Evolutionary conservation across 1,140 invertebrate genomes (phyloP).

Genomic region (Sinonovacula constricta): DNA sequence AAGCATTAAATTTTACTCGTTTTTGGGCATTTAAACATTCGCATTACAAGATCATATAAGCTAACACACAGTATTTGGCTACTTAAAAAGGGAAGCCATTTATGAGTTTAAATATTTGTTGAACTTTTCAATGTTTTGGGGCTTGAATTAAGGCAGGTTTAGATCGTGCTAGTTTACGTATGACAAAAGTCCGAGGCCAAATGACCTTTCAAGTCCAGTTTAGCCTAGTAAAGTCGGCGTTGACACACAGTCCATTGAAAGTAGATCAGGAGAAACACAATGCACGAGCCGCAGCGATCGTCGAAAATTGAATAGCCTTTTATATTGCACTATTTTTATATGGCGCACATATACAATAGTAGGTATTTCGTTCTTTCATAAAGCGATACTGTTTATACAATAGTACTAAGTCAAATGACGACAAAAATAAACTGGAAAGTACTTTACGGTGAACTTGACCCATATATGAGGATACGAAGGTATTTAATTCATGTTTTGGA

Average conservation of each 20-base stretch:
- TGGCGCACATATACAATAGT: constrained; percentile 26
- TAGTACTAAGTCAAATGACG: constrained; percentile 30
- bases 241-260: constrained; percentile 22
- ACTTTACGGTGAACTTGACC: constrained; percentile 35
- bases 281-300: constrained; percentile 33
- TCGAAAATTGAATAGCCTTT: constrained; percentile 42
- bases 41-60: too few relatives aligned
- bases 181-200: too few relatives aligned
- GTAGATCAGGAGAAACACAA: constrained; percentile 22
- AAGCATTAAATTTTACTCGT: too few relatives aligned
- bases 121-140: too few relatives aligned
- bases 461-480: not conserved
- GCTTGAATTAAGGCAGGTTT: too few relatives aligned
- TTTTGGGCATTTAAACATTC: too few relatives aligned
- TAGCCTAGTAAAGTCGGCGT: constrained; percentile 5
- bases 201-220: constrained; percentile 31
- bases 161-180: too few relatives aligned
- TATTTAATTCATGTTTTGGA: too few relatives aligned
- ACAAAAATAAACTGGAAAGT: not conserved
- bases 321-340: constrained; percentile 46
- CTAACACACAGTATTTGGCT: too few relatives aligned
- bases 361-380: constrained; percentile 47
- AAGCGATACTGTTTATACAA: constrained; percentile 19
- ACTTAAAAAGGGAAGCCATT: too few relatives aligned
- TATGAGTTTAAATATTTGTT: too few relatives aligned